phyloP scores from a whole-genome alignment of 2,888 invertebrate species.

The Nephrotoma appendiculata region DNA sequence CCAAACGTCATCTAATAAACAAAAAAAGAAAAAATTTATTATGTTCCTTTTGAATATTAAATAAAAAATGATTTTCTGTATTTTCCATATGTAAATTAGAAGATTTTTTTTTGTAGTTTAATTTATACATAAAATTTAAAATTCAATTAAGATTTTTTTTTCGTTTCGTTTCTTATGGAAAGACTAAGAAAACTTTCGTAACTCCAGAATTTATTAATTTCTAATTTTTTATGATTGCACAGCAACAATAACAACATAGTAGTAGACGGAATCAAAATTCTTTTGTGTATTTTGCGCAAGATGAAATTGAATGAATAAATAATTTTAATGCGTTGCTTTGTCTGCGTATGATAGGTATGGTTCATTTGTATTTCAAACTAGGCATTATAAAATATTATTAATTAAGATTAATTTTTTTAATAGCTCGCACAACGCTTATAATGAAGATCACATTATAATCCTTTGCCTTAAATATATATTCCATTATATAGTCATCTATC shows the following conservation, averaged over 20 bases:
- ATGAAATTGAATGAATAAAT: not conserved
- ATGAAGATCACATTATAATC: not conserved
- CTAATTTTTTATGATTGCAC: not conserved
- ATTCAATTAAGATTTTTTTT: not conserved
- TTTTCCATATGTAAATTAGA: not conserved
- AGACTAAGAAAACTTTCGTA: not conserved
- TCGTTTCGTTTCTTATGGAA: not conserved
- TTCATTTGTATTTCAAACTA: too few species aligned
- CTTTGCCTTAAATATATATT: not conserved
- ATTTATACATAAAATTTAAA: not conserved
- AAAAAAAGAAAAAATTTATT: not conserved
- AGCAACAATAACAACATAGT: not conserved
- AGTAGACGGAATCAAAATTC: not conserved
- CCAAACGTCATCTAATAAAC: not conserved
- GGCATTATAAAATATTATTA: not conserved
- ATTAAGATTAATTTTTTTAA: not conserved
- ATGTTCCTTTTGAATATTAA: not conserved
- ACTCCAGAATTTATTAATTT: not conserved
- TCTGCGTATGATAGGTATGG: too few species aligned
- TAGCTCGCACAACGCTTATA: not conserved
- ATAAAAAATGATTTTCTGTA: not conserved
- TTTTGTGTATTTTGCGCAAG: not conserved
- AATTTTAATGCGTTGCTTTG: not conserved
- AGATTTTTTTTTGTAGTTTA: not conserved
- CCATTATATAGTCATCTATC: not conserved